Evolutionary conservation across 2,888 invertebrate genomes (phyloP).

Genomic region (Trimorus sp.): DNA sequence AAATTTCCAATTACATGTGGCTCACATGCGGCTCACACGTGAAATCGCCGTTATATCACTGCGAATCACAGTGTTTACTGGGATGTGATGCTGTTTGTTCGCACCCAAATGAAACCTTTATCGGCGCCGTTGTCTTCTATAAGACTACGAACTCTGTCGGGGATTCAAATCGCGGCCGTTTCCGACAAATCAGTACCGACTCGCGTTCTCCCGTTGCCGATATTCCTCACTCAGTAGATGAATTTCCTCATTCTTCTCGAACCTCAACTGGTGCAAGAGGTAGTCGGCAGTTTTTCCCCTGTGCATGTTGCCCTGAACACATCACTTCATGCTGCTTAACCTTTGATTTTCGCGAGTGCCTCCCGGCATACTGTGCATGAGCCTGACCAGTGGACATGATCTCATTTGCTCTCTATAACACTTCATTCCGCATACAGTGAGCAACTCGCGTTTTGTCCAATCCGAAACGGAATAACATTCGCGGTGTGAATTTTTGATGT

Average conservation of each 20-base stretch:
- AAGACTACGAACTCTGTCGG: background rate
- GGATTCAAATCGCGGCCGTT: background rate
- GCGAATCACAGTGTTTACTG: too few relatives aligned
- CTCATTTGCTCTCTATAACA: too few relatives aligned
- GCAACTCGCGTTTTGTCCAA: too few relatives aligned
- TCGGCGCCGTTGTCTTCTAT: background rate
- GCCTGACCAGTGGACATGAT: too few relatives aligned
- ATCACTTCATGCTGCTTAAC: background rate
- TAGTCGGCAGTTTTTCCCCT: constrained; percentile 56
- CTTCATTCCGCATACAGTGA: too few relatives aligned
- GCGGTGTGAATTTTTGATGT: too few relatives aligned
- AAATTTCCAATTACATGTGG: too few relatives aligned
- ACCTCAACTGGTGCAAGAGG: constrained; percentile 45
- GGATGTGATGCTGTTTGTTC: background rate
- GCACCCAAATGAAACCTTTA: constrained; percentile 5
- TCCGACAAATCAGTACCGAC: constrained; percentile 18
- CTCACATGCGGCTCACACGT: too few relatives aligned
- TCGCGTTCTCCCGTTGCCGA: background rate
- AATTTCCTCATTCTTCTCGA: constrained; percentile 21
- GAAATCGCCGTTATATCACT: too few relatives aligned
- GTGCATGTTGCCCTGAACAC: constrained; percentile 66
- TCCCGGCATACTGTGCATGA: constrained; percentile 34
- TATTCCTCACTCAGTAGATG: constrained; percentile 36
- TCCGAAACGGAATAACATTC: too few relatives aligned
- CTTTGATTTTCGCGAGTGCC: constrained; percentile 38